Base-by-base conservation (phyloP, 2,888 invertebrate genomes). In the Spisula solida region DNA sequence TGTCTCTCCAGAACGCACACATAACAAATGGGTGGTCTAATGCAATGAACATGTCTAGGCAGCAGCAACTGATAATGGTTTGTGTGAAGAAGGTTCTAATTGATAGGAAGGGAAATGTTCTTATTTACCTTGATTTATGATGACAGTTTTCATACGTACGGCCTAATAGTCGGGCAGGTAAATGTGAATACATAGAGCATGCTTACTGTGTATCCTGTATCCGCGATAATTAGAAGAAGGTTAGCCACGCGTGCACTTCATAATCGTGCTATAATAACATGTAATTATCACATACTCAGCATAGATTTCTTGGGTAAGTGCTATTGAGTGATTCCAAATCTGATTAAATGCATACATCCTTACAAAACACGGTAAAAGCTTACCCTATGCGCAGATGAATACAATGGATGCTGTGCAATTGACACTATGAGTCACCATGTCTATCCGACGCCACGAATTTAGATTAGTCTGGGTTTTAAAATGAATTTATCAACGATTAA, bases 21-120 rank as follows among this genome's bases (percentile, higher is more conserved):
- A 75, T 75, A 34, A 31, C 34, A 6, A 75, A 34, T 75, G 75
- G 75, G 75, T 75, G 75, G 75, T 75, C 75, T 75, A 4, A 31
- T 31, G 12, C 41, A 41, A 1, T 0, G 31, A 29, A 75, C 75
- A 14, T 18, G 75, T 75, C 75, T 75, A 75, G 5, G 75, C 75
- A 75, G 75, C 75, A 75, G 31, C 31, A 31, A 34, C 31, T 75
- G 75, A 34, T 75, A 75, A 75, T 31, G n/a, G 2, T 20, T 16
- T 75, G 31, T 31, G 16, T 34, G 75, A 75, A 34, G 75, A 31
- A 34, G 31, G 14, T 34, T 31, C 20, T 75, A 31, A 75, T 75
- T 75, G 75, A 75, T 75, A 5, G 4, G 75, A 75, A 16, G 75
- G 31, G 75, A 75, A 31, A 6, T 75, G 34, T 75, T 75, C 75